Evolutionary conservation across 2,888 invertebrate genomes (phyloP), one percentile per base, ranked within the genome.

Genomic region (Drosophila basisetae): DNA sequence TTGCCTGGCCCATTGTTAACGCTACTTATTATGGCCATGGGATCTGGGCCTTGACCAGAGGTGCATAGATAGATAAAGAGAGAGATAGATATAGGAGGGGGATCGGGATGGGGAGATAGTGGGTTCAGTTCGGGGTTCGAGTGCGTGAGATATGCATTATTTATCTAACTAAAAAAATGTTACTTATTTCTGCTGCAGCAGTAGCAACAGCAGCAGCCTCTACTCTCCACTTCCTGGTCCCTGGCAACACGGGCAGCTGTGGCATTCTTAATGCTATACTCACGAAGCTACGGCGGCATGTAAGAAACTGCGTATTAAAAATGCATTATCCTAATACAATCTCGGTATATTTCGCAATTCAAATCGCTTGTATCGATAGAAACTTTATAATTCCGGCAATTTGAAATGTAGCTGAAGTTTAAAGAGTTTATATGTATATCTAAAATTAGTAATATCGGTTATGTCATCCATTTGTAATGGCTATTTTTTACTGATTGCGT

Each of bases 91-190:
- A 53, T 6, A 1, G 50, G 5, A 28, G 3, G 18, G 28, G 50
- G 60, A 61, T 68, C 37, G 54, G 69, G 56, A 47, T 47, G 49
- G 53, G 53, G 47, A 18, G 41, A n/a, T 39, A n/a, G 28, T 39
- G 58, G 61, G 81, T 81, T 78, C 78, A 71, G 66, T 54, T 60
- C 50, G 68, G 72, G 63, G 75, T 77, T 78, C 74, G 74, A 84
- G 92, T 92, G 92, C 92, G 92, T 92, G 92, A 92, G 92, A 91
- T 92, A 91, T 92, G 92, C 92, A 92, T 92, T 92, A 92, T 92
- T 92, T 92, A 92, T 92, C 92, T 92, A 86, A 74, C 70, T 62
- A 50, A 54, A n/a, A 28, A 76, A 78, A 80, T 85, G 80, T 90
- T 83, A 66, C 77, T 76, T 78, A 80, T 85, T 81, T 77, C 56